A percentile compares a stretch with the other conserved stretches of the same genome.
phyloP scores from a whole-genome alignment of 53 echinoderm and acorn worm species.

The Stichopus horrens region DNA sequence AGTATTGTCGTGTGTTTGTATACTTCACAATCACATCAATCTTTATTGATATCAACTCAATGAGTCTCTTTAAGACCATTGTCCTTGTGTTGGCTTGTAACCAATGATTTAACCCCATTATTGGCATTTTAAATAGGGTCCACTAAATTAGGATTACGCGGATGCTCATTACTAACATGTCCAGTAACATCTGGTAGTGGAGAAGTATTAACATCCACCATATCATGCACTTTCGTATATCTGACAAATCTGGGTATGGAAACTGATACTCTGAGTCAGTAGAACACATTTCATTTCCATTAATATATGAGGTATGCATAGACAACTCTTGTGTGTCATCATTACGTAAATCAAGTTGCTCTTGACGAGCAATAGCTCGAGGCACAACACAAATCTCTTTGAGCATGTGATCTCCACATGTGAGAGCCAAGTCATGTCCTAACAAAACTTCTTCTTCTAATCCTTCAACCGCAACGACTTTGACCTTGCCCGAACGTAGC shows the following conservation, averaged over 20 bases:
- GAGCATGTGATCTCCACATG: background rate
- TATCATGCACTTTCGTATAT: background rate
- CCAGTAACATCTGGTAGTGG: background rate
- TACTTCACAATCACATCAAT: no score
- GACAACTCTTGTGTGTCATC: background rate
- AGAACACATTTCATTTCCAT: background rate
- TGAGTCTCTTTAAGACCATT: background rate
- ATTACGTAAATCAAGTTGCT: background rate
- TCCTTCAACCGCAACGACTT: constrained; percentile 22
- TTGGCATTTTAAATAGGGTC: background rate
- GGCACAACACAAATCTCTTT: background rate
- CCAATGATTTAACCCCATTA: background rate
- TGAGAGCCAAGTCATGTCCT: constrained; percentile 40
- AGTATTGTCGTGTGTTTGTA: no score
- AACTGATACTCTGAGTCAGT: background rate
- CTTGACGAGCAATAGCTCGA: background rate
- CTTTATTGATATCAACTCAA: no score
- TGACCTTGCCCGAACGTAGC: constrained; percentile 15
- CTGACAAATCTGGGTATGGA: background rate
- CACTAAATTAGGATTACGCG: background rate
- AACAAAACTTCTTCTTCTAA: constrained; percentile 4
- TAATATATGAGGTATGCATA: background rate
- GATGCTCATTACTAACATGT: background rate
- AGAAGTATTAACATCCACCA: no score
- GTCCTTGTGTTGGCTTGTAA: background rate